Conservation (phyloP, 2,113 vertebrate genomes). For the Sminthopsis crassicaudata region DNA sequence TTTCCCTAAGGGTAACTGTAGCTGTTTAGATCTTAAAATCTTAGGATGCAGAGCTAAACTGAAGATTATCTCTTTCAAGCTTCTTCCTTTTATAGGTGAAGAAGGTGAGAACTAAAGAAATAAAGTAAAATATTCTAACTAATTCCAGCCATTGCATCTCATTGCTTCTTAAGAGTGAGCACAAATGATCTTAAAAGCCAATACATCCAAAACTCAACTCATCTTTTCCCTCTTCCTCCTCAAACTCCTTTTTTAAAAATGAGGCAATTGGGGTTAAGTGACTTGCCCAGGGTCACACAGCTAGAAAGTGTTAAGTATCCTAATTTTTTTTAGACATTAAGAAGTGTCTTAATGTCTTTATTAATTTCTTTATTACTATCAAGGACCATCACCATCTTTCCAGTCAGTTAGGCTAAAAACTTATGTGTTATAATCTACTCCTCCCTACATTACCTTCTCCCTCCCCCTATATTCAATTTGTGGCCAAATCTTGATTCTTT, state of each 20-base stretch:
- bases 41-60: not conserved
- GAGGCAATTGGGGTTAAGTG: too few relatives aligned
- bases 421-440: not conserved
- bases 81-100: not conserved
- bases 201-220: not conserved
- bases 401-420: not conserved
- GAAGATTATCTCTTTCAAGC: not conserved
- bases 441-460: not conserved
- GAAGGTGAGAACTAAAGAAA: not conserved
- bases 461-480: not conserved
- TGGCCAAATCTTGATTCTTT: not conserved
- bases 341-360: too few relatives aligned
- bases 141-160: not conserved
- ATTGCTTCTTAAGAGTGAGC: not conserved
- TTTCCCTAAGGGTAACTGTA: not conserved
- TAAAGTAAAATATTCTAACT: not conserved
- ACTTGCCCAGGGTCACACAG: too few relatives aligned
- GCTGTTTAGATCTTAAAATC: not conserved
- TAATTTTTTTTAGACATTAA: too few relatives aligned
- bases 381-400: not conserved
- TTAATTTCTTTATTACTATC: too few relatives aligned
- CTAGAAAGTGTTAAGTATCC: too few relatives aligned
- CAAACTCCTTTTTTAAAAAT: not conserved
- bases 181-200: not conserved
- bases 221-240: not conserved